Evolutionary conservation across 2,888 invertebrate genomes (phyloP), one percentile per base, ranked within the genome.

Genomic region (Orthosia gracilis): DNA sequence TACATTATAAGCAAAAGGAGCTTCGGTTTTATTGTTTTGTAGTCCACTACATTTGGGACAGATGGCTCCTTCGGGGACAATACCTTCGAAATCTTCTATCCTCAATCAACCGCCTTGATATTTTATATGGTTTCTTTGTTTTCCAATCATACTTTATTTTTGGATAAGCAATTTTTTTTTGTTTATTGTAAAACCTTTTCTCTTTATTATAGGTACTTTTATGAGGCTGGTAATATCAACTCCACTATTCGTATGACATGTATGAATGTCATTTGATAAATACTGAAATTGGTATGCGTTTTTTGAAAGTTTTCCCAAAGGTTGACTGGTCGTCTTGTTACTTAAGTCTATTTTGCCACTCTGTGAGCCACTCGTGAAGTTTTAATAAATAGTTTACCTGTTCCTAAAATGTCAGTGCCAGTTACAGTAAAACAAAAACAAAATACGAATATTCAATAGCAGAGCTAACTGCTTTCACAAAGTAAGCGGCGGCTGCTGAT

Each of bases 41-140:
- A 61, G 82, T 71, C 68, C 47, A 82, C 58, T 83, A 69, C 57
- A 69, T 83, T 69, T 69, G 72, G 69, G 76, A 50, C 66, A 64
- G 49, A 82, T 66, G 31, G 57, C 54, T 70, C 84, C 82, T 76
- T 73, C 13, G 84, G 80, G 84, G 26, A 74, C 66, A 45, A 61
- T 71, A 70, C 40, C 23, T 57, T 50, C 54, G 63, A 82, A 74
- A 81, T 81, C 64, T 70, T 68, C 74, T 69, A 69, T 76, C 18
- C 57, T 70, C 69, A 71, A 84, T 84, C 82, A 69, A 79, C 18
- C 63, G 62, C 49, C 52, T 63, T 58, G 64, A 55, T 72, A 70
- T 66, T 73, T 71, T 76, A 63, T 73, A 68, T 54, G 40, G 47
- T 63, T 79, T 64, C 66, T 77, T 59, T 81, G 65, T 74, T 80